These are phyloP conservation scores for Phaonia tiefii DNA, from an alignment of 2,888 invertebrate species.

Conservation along the genomic window DNA sequence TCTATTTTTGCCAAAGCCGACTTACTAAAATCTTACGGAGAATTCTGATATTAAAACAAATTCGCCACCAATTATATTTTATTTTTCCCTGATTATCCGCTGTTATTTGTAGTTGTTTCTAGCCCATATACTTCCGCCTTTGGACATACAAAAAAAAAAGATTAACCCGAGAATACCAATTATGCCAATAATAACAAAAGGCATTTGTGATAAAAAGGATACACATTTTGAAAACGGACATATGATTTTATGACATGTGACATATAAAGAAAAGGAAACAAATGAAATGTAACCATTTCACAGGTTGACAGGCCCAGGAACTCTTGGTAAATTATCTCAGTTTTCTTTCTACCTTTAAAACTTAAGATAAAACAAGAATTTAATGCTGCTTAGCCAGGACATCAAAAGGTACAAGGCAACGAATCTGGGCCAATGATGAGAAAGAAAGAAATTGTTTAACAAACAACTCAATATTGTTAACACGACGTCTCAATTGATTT, in stretches of 20 bases:
- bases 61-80: too few species aligned
- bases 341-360: slow-evolving; percentile 17
- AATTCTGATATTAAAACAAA: too few species aligned
- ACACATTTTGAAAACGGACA: slow-evolving; percentile 18
- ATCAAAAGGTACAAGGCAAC: slow-evolving; percentile 14
- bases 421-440: not conserved
- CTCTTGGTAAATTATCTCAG: slow-evolving; percentile 52
- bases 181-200: slow-evolving; percentile 12
- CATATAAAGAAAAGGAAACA: slow-evolving; percentile 54
- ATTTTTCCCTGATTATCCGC: too few species aligned
- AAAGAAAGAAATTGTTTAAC: slow-evolving; percentile 27
- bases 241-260: slow-evolving; percentile 50
- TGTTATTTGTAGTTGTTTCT: too few species aligned
- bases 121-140: too few species aligned
- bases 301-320: slow-evolving; percentile 23
- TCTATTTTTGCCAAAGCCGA: too few species aligned
- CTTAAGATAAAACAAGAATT: not conserved
- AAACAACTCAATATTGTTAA: slow-evolving; percentile 58
- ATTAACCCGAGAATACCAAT: too few species aligned
- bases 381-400: slow-evolving; percentile 19
- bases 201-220: not conserved
- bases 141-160: too few species aligned
- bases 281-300: slow-evolving; percentile 30
- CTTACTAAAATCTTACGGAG: too few species aligned
- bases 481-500: slow-evolving; percentile 63